Evolutionary conservation across 2,113 vertebrate genomes (phyloP), one percentile per base, ranked within the genome.

Genomic region (Chaetodon trifascialis): DNA sequence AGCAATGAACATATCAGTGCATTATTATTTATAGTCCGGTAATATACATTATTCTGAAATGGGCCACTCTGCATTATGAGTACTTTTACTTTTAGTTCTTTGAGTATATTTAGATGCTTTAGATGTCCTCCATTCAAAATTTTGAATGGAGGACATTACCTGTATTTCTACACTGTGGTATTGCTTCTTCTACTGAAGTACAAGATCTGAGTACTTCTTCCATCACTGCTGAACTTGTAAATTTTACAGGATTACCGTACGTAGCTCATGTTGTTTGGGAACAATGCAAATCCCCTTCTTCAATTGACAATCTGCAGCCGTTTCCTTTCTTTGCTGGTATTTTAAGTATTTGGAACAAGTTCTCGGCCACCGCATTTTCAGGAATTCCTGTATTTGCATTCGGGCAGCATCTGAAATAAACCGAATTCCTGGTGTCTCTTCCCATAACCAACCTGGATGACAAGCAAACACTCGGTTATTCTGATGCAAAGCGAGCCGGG

Each of bases 401-500:
- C 59, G 46, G 1, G 36, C 47, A 12, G 21, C 44, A 40, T 80
- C 67, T 21, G 73, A 76, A 83, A 69, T 36, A 15, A 64, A 55
- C 3, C 25, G 21, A 67, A 88, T 82, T 80, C 85, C 80, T 75
- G 65, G 11, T 2, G 52, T 75, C 83, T 66, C 82, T 79, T 83
- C 82, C 86, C 89, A 87, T 47, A 88, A 86, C 70, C 77, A 62
- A 89, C 82, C 82, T 58, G 88, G 65, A 0, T 80, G 88, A 91
- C 85, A 70, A 60, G 79, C 79, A 11, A 55, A 59, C 49, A 47
- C 70, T 49, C 30, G 0, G 30, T 81, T 30, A 83, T 93, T 92
- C 84, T 88, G 78, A 92, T 92, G 90, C 90, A 91, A 91, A 93
- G 84, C 12, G 52, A 58, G 76, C 73, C 1, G 63, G 14, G 60